Percentiles rank a stretch among this genome's conserved stretches.
phyloP scores from a whole-genome alignment of 2,113 vertebrate genomes.

The Pelecanus crispus region DNA sequence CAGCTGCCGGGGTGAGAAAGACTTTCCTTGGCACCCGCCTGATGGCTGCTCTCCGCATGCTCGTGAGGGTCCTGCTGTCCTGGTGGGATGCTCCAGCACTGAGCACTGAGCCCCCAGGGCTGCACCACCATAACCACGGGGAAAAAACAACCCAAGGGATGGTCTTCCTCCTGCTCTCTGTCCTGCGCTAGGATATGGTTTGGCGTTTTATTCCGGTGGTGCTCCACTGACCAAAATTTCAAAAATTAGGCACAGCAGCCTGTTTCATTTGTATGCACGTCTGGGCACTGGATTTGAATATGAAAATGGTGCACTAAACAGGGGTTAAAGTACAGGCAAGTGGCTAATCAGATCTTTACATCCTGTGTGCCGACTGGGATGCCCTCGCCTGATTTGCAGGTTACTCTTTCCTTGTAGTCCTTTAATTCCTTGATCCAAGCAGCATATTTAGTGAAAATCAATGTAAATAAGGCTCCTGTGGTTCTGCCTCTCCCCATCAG shows the following conservation, averaged over 20 bases:
- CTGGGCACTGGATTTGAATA: neutral
- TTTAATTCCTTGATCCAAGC: conserved; percentile 37
- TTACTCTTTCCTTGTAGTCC: neutral
- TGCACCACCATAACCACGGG: rapidly evolving
- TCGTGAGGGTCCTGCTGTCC: neutral
- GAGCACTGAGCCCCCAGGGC: neutral
- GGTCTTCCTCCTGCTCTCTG: neutral
- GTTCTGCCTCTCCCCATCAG: neutral
- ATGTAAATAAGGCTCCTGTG: conserved; percentile 17
- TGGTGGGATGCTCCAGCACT: neutral
- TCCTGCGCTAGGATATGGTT: rapidly evolving
- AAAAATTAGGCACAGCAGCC: neutral
- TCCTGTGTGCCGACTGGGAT: neutral
- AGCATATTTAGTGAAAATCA: conserved; percentile 14
- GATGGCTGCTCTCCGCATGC: rapidly evolving
- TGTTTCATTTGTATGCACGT: neutral
- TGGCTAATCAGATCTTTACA: neutral
- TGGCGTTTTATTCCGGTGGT: neutral
- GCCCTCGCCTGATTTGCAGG: neutral
- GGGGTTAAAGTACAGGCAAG: neutral
- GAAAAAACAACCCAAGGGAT: rapidly evolving
- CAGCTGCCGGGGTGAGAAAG: neutral
- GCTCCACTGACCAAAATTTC: neutral
- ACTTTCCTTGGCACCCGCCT: neutral
- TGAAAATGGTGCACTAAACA: neutral